phyloP scores from a whole-genome alignment of 30 jellyfish, hydroid and myxozoan species.

The Pseudorhiza aurosa region DNA sequence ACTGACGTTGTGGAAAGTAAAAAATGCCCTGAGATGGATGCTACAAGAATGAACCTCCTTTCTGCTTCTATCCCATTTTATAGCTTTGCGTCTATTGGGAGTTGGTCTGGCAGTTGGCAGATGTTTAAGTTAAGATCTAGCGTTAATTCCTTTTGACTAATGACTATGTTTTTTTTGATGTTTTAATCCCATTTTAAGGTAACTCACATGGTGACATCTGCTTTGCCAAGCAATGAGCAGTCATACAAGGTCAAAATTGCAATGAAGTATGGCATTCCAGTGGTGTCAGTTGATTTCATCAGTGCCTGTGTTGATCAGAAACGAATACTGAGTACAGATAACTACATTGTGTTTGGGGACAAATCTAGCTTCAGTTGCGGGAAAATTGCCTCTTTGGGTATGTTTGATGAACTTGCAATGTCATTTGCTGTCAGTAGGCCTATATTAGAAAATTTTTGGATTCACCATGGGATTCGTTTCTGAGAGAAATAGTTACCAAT shows the following conservation, averaged over 20 bases:
- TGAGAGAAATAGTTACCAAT: neutral
- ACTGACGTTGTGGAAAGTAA: too few relatives aligned
- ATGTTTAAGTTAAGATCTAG: too few relatives aligned
- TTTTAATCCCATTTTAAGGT: slow-evolving; percentile 27
- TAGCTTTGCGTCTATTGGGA: too few relatives aligned
- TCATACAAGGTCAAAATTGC: slow-evolving; percentile 79
- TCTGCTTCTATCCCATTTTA: too few relatives aligned
- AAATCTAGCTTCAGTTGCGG: slow-evolving; percentile 60
- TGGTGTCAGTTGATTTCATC: slow-evolving; percentile 64
- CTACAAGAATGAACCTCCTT: too few relatives aligned
- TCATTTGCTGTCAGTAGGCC: neutral
- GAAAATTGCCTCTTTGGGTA: slow-evolving; percentile 39
- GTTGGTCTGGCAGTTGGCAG: neutral
- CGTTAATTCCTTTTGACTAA: too few relatives aligned
- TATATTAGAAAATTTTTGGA: neutral
- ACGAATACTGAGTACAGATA: slow-evolving; percentile 39
- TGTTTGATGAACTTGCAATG: neutral
- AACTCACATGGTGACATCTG: slow-evolving; percentile 68
- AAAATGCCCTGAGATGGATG: too few relatives aligned
- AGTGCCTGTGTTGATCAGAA: slow-evolving; percentile 41
- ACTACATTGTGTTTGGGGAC: slow-evolving; percentile 42
- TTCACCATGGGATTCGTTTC: neutral
- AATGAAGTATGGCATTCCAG: slow-evolving; percentile 76
- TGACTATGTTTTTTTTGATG: too few relatives aligned
- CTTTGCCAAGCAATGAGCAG: slow-evolving; percentile 46